A percentile compares a stretch with the other conserved stretches of the same genome.
Evolutionary conservation across 2,888 invertebrate genomes (phyloP).

Genomic region (Baronia brevicornis): DNA sequence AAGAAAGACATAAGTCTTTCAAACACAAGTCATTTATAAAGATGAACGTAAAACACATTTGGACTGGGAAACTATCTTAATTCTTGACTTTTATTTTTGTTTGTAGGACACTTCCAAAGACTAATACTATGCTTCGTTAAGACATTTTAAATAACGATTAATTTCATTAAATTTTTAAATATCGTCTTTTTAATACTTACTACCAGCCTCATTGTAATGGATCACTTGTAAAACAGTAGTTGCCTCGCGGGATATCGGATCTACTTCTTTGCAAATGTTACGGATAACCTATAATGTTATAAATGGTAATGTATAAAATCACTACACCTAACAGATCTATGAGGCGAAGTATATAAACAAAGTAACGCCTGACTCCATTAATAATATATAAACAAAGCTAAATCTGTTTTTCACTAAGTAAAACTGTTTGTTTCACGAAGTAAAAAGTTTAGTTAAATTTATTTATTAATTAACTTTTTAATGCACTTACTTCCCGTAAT

Average conservation of each 20-base stretch:
- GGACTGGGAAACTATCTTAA: no score
- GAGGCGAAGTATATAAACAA: background rate
- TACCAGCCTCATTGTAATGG: conserved; percentile 82
- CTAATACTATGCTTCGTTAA: no score
- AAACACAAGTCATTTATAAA: no score
- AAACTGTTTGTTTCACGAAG: conserved; percentile 1
- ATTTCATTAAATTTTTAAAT: no score
- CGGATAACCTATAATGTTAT: conserved; percentile 76
- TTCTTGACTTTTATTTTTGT: no score
- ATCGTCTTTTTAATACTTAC: no score
- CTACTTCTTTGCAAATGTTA: conserved; percentile 83
- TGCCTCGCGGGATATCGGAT: conserved; percentile 85
- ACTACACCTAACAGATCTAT: background rate
- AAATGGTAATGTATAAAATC: background rate
- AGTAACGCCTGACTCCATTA: background rate
- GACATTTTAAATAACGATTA: no score
- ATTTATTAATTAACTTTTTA: background rate
- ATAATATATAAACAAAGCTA: background rate
- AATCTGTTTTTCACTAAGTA: background rate
- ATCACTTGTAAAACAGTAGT: conserved; percentile 88
- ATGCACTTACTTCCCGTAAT: conserved; percentile 81
- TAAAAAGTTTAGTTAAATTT: background rate
- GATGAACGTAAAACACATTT: no score
- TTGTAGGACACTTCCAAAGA: no score
- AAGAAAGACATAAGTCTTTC: no score